These are phyloP conservation scores for Alexandromys fortis DNA, from an alignment of 2,113 vertebrate genomes.

Conservation along the genomic window DNA sequence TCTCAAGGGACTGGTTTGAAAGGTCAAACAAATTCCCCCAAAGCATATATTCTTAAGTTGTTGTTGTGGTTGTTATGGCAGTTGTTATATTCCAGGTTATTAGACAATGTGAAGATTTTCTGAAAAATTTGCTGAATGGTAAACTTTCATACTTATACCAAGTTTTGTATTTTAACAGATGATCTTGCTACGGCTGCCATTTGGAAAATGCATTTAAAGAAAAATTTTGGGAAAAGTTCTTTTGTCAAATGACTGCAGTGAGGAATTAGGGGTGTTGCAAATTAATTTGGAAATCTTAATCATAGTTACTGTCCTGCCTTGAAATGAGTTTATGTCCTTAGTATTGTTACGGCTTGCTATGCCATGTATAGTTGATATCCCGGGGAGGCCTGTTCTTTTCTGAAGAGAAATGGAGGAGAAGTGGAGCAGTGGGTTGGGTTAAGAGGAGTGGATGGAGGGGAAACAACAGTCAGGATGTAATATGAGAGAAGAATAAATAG, in stretches of 20 bases:
- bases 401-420: too few relatives aligned
- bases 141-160: neutral
- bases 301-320: neutral
- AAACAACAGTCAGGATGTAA: too few relatives aligned
- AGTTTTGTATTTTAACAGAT: neutral
- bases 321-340: neutral
- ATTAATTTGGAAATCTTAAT: neutral
- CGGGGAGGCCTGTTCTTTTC: too few relatives aligned
- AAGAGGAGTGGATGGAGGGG: too few relatives aligned
- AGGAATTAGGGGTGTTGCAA: neutral
- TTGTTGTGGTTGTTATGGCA: neutral
- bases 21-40: neutral
- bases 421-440: too few relatives aligned
- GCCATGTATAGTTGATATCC: too few relatives aligned
- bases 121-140: neutral
- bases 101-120: neutral
- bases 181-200: neutral
- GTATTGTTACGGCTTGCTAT: neutral
- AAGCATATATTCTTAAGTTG: neutral
- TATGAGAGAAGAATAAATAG: too few relatives aligned
- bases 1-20: neutral
- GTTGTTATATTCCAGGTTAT: neutral
- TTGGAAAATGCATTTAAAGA: neutral
- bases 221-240: neutral
- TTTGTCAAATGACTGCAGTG: neutral